A percentile compares a stretch with the other conserved stretches of the same genome.
These are phyloP conservation scores for Galerucella calmariensis DNA, from an alignment of 2,888 invertebrate genomes.

Conservation along the genomic window DNA sequence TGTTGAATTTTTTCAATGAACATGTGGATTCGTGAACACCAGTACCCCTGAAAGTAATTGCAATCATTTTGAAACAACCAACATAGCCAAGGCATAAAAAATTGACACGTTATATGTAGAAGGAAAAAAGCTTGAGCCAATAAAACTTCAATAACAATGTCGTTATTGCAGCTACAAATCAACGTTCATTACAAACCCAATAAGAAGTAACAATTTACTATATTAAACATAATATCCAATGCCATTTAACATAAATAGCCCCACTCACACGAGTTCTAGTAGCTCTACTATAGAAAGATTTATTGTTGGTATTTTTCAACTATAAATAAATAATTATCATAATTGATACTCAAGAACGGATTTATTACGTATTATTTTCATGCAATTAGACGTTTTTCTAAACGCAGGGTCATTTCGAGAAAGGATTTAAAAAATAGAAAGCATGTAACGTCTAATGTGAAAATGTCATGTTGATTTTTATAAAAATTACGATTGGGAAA, in stretches of 20 bases:
- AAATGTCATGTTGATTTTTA: neutral
- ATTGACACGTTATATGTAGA: neutral
- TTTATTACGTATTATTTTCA: constrained; percentile 6
- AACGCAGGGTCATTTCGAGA: constrained; percentile 1
- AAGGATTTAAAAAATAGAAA: neutral
- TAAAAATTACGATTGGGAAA: too few species aligned
- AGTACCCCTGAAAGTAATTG: too few species aligned
- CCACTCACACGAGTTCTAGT: neutral
- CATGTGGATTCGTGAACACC: too few species aligned
- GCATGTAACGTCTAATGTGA: neutral
- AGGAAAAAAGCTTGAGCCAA: neutral
- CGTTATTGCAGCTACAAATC: constrained; percentile 6
- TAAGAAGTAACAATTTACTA: neutral
- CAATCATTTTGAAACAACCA: too few species aligned
- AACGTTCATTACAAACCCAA: neutral
- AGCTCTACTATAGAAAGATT: neutral
- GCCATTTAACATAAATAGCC: constrained; percentile 3
- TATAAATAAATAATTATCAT: constrained; percentile 8
- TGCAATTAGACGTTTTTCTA: neutral
- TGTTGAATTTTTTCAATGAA: too few species aligned
- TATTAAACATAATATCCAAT: neutral
- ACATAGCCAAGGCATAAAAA: neutral
- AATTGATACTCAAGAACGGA: neutral
- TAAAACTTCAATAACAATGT: constrained; percentile 1
- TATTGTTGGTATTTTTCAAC: neutral